Evolutionary conservation across 2,113 vertebrate species (phyloP), one percentile per base, ranked within the genome.

Genomic region (Oceanodroma tethys): DNA sequence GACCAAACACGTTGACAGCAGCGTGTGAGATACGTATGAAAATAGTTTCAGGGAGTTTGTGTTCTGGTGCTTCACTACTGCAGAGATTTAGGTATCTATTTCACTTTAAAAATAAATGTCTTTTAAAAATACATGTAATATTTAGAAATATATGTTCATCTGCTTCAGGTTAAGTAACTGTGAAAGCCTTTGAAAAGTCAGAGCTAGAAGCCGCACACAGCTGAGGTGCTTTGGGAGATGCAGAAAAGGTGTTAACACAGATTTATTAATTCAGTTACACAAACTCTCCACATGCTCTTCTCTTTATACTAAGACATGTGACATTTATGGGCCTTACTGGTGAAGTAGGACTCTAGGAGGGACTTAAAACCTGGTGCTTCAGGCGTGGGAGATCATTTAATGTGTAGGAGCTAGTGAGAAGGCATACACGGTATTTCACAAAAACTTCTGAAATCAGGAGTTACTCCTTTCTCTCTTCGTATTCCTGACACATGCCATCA

Each of bases 221-320:
- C 68, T 85, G 76, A 78, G 26, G 36, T 42, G 71, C 70, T 86
- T 32, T 81, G 63, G 68, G 80, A 94, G 76, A 32, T 88, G 71
- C 50, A 66, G 67, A 83, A 58, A 80, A 62, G 29, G 23, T 55
- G 29, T 71, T 93, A 94, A 76, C 18, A 29, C 26, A 82, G 73
- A 87, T 88, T 80, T 86, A 88, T 90, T 88, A 88, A 95, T 94
- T 88, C 76, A 68, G 13, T 72, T 90, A 45, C 55, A 83, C n/a
- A 89, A 91, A 47, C 47, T 88, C 48, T 81, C 71, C 23, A 34
- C 48, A 16, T 48, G 40, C 18, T 74, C 29, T 34, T 86, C 63
- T 78, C 59, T 78, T 78, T 81, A 45, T 43, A 60, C 30, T 56
- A 72, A 71, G 80, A 71, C 86, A 94, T 67, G 36, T 91, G 76